phyloP scores from a whole-genome alignment of 2,113 vertebrate species.

The Semnopithecus entellus region DNA sequence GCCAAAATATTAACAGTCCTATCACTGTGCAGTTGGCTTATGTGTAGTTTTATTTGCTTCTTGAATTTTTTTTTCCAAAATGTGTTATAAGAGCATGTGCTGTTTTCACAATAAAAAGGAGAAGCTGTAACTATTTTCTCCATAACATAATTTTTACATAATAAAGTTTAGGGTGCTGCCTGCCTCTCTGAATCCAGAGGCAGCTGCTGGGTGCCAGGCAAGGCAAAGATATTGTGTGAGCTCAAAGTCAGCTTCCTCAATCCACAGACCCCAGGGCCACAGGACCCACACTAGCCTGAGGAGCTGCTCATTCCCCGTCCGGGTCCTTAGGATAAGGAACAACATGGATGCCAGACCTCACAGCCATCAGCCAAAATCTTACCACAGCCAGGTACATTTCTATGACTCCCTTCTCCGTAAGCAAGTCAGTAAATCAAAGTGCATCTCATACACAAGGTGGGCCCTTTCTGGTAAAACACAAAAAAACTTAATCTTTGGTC shows the following conservation, averaged over 20 bases:
- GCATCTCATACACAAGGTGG: conserved; percentile 80
- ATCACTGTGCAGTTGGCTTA: background rate
- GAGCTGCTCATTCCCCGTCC: background rate
- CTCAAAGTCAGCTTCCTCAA: background rate
- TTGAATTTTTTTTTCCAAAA: background rate
- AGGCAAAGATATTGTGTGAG: background rate
- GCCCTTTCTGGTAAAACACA: conserved; percentile 86
- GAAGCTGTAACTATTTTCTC: background rate
- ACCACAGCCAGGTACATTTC: conserved; percentile 71
- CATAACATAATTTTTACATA: background rate
- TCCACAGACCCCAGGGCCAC: background rate
- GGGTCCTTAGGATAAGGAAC: background rate
- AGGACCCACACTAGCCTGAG: background rate
- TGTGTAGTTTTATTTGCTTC: background rate
- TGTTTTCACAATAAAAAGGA: background rate
- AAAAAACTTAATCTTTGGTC: conserved; percentile 90
- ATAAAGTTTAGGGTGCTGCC: background rate
- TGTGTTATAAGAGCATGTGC: background rate
- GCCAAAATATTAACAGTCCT: background rate
- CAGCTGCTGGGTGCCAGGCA: background rate
- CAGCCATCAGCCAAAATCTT: conserved; percentile 53
- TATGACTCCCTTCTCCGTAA: conserved; percentile 70
- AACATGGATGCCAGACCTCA: background rate
- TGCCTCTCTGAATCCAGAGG: conserved; percentile 8
- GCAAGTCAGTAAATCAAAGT: conserved; percentile 84